Evolutionary conservation across 1,140 invertebrate genomes (phyloP), one percentile per base, ranked within the genome.

Genomic region (Zaprionus tsacasi): DNA sequence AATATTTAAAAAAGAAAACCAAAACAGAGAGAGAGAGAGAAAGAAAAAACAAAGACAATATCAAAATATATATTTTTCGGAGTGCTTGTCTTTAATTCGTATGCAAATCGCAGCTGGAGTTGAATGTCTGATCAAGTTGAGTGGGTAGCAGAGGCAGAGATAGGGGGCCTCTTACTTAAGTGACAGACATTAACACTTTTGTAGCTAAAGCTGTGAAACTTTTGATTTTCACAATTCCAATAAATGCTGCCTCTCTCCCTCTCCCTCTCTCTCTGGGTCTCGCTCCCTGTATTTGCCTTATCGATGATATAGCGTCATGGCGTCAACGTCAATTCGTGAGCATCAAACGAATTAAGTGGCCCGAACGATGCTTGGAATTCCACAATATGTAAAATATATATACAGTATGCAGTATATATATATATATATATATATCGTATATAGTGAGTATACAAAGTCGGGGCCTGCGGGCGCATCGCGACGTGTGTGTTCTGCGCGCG

Each of bases 151-250:
- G 25, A n/a, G 35, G 6, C 1, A 15, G 21, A 21, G 11, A 15
- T 11, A 3, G 52, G 38, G 56, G 35, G 11, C 6, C 33, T 56
- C 65, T 69, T 52, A 71, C 80, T 80, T 88, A 88, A 88, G 83
- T 87, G 83, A 87, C 83, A 87, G 78, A 78, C 83, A 87, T 87
- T 87, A 87, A 87, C 83, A 87, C 83, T 88, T 88, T 80, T 67
- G 71, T 66, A 27, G 64, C 35, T 65, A 69, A 54, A 87, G 72
- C 82, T 88, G 83, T 87, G 82, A 87, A 82, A 71, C 77, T 74
- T 88, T 80, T 80, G 79, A 88, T 88, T 87, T 87, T 55, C 76
- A 68, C 69, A 80, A 74, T 74, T 66, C 25, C 21, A 21, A 36
- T 27, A n/a, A 27, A 27, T 54, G 21, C n/a, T n/a, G n/a, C n/a